Evolutionary conservation across 2,797 vertebrate genomes (phyloP).

Genomic region (Spinus olivaceus): DNA sequence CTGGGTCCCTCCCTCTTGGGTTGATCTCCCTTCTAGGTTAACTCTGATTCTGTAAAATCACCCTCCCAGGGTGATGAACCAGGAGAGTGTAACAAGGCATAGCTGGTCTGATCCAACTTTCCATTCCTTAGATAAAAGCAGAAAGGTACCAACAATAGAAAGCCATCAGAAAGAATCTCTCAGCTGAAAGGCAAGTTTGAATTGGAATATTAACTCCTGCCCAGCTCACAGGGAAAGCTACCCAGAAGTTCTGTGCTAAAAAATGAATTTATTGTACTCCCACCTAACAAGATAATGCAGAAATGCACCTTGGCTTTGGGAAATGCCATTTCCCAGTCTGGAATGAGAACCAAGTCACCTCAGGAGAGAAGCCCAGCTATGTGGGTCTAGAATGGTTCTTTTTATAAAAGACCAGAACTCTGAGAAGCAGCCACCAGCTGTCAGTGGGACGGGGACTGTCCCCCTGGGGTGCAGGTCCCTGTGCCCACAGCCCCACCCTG

Average conservation of each 20-base stretch:
- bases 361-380: not conserved
- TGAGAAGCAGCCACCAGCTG: not conserved
- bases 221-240: not conserved
- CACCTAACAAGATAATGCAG: not conserved
- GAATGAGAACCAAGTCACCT: not conserved
- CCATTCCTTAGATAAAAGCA: not conserved
- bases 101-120: not conserved
- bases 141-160: not conserved
- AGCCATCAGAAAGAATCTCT: not conserved
- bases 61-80: not conserved
- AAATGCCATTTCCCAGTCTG: not conserved
- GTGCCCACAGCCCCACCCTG: not conserved
- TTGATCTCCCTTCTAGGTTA: not conserved
- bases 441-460: not conserved
- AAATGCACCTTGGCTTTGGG: not conserved
- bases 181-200: slow-evolving; percentile 20
- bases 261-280: not conserved
- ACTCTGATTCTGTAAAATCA: not conserved
- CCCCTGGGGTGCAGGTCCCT: not conserved
- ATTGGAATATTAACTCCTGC: slow-evolving; percentile 20
- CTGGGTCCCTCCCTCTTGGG: not conserved
- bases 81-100: not conserved
- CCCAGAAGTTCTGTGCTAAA: not conserved
- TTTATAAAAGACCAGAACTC: not conserved
- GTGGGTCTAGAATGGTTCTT: not conserved